These are phyloP conservation scores for Lanius collurio DNA, from an alignment of 2,113 vertebrate species.

Conservation along the genomic window DNA sequence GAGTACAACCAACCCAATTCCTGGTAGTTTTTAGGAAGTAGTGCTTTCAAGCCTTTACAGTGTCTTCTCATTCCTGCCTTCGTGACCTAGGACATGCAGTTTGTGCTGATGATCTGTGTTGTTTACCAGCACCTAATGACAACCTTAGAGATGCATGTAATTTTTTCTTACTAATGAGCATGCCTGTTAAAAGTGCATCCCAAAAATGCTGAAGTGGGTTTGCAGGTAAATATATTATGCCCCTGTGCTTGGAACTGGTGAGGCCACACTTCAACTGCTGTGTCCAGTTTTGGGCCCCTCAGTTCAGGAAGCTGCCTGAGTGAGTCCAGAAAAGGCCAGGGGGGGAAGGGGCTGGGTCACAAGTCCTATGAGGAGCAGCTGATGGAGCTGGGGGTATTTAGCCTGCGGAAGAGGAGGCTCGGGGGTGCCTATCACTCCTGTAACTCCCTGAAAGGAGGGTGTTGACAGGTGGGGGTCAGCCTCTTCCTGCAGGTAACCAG, in stretches of 20 bases:
- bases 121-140: not conserved
- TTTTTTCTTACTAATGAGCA: not conserved
- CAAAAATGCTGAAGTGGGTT: not conserved
- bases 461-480: not conserved
- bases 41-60: not conserved
- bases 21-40: not conserved
- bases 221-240: not conserved
- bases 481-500: not conserved
- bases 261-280: not conserved
- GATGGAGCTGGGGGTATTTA: not conserved
- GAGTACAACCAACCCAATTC: not conserved
- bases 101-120: not conserved
- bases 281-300: not conserved
- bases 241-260: not conserved
- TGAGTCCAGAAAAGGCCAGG: not conserved
- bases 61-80: not conserved
- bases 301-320: not conserved
- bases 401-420: not conserved
- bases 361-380: not conserved
- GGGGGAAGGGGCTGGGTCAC: not conserved
- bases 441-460: not conserved
- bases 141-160: not conserved
- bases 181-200: not conserved
- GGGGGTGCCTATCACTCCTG: no score
- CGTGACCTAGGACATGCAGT: fast-evolving